Evolutionary conservation across 2,888 invertebrate genomes (phyloP).

Genomic region (Sussaba pulchella): DNA sequence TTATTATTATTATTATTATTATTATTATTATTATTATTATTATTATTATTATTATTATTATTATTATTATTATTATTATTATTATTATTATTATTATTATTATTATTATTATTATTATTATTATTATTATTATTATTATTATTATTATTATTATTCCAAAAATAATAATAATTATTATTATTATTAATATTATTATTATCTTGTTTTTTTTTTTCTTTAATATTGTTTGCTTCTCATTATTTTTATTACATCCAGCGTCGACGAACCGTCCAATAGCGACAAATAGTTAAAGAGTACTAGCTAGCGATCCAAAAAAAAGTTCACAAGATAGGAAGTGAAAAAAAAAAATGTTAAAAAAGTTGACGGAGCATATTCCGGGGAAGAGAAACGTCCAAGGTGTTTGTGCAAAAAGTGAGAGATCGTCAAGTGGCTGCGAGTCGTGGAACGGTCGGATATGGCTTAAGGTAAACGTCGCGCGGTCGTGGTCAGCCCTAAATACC

Average conservation of each 20-base stretch:
- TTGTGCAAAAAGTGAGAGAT: constrained; percentile 38
- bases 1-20: no score
- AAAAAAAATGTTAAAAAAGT: background rate
- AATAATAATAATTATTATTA: background rate
- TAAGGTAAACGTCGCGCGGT: constrained; percentile 32
- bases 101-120: no score
- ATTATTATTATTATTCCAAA: no score
- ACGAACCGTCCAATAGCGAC: background rate
- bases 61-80: no score
- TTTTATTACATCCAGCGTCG: background rate
- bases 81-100: no score
- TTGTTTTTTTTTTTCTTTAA: no score
- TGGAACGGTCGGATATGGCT: background rate
- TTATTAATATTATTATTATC: no score
- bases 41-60: no score
- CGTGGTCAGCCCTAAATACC: constrained; percentile 46
- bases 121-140: no score
- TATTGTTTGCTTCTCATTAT: no score
- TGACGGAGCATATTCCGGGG: background rate
- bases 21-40: no score
- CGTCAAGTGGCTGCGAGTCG: constrained; percentile 20
- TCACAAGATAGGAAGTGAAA: background rate
- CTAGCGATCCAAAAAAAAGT: constrained; percentile 8
- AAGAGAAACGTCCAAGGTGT: background rate
- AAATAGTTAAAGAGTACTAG: no score